A percentile compares a stretch with the other conserved stretches of the same genome.
Conservation (phyloP, 2,113 vertebrate species). For the Lepus americanus region DNA sequence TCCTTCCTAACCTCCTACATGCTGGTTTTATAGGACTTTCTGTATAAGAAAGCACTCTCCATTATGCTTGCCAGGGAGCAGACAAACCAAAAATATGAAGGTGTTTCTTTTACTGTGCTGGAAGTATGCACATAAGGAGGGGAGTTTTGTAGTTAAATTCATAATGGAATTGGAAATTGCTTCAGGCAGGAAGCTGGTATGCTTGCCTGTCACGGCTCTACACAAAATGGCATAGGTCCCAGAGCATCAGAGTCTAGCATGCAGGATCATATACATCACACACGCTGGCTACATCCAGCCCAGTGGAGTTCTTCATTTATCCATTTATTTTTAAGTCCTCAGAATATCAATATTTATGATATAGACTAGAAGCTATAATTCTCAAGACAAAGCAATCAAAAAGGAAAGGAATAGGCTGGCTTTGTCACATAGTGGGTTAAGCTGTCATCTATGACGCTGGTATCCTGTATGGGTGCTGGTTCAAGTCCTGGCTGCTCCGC, state of each 20-base stretch:
- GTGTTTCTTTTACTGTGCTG: background rate
- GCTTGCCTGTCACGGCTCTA: background rate
- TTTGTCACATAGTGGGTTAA: too few relatives aligned
- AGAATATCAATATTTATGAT: background rate
- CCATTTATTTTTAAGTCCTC: background rate
- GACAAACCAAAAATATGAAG: background rate
- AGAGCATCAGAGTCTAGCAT: background rate
- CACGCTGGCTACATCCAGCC: background rate
- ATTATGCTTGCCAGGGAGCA: background rate
- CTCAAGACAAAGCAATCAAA: background rate
- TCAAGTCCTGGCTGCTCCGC: too few relatives aligned
- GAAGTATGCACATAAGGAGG: background rate
- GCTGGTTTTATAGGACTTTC: background rate
- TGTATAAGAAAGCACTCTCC: background rate
- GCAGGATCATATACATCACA: background rate
- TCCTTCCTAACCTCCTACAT: background rate
- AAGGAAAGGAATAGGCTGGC: background rate
- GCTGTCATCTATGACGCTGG: too few relatives aligned
- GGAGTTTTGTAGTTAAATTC: background rate
- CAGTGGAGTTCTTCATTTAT: background rate
- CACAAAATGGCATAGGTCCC: background rate
- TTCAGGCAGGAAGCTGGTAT: constrained; percentile 3
- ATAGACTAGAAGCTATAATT: background rate
- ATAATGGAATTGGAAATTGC: background rate
- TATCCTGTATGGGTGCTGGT: too few relatives aligned